Base-by-base conservation (phyloP, 2,113 vertebrate species). In the Puffinus mauretanicus region DNA sequence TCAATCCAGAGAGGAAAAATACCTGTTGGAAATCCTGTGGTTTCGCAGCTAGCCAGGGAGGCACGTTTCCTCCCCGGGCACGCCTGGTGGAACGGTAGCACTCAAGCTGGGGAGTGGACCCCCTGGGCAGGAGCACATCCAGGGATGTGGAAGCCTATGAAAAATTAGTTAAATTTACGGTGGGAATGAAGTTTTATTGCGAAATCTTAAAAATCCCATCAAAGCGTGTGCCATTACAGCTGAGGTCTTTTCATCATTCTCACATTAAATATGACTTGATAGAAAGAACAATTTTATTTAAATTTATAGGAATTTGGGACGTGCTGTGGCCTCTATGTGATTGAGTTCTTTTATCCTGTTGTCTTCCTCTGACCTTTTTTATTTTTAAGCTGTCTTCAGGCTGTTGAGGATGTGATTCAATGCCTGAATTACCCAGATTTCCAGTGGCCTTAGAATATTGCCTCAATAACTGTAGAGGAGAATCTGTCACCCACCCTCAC, bases 61-160 rank as follows among this genome's bases (percentile, higher is more conserved):
- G 21, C 11, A 30, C 8, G 0, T 27, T 44, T 11, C 49, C 32
- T 72, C 44, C 49, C n/a, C n/a, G 26, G 22, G 22, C 13, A 9
- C 10, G 20, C 58, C 1, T 1, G 1, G 22, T 42, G 49, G 15
- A 34, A 13, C 5, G 11, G 36, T 9, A 61, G 54, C 27, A 8
- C 30, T 24, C 13, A 11, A 9, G 32, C 34, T 61, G 62, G 52
- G 40, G 9, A 19, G 8, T 15, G 36, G 29, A 47, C 6, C 32
- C 82, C 19, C 38, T 26, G 84, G 46, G 30, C 36, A 66, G 51
- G 55, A 54, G 19, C n/a, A 16, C 7, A 12, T 27, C 30, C 18
- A 40, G 60, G 25, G 40, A 29, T 54, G 22, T n/a, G 61, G 17
- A 42, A n/a, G 6, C n/a, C 36, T 38, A 2, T 58, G 32, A 46